A percentile compares a stretch with the other conserved stretches of the same genome.
These are phyloP conservation scores for Epiperipatus broadwayi DNA, from an alignment of 2,888 invertebrate species.

Conservation along the genomic window DNA sequence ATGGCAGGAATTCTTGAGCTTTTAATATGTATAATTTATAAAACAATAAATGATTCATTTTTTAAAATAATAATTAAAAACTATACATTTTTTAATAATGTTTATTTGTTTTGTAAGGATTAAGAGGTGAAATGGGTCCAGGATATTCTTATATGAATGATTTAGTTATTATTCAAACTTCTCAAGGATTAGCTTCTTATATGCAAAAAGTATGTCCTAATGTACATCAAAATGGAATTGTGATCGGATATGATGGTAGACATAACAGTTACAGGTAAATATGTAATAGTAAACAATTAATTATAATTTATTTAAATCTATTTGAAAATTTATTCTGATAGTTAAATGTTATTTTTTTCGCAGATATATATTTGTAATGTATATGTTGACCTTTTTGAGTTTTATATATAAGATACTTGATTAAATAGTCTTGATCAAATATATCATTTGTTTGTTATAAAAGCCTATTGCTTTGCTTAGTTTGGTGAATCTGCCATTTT, in stretches of 20 bases:
- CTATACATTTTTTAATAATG: not conserved
- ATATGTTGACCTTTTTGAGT: too few relatives aligned
- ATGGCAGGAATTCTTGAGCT: too few relatives aligned
- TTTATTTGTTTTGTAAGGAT: too few relatives aligned
- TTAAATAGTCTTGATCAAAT: too few relatives aligned
- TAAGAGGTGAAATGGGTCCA: conserved; percentile 76
- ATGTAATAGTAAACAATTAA: conserved; percentile 4
- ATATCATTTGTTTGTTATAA: too few relatives aligned
- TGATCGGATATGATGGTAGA: conserved; percentile 79
- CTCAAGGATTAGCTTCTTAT: conserved; percentile 66
- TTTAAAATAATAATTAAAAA: conserved; percentile 4
- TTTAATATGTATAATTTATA: too few relatives aligned
- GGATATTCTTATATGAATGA: conserved; percentile 91
- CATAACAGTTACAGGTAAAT: conserved; percentile 65
- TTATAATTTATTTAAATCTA: conserved; percentile 1
- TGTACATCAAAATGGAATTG: conserved; percentile 44
- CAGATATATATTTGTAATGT: too few relatives aligned
- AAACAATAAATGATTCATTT: too few relatives aligned
- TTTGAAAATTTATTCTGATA: conserved; percentile 16
- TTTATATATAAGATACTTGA: too few relatives aligned
- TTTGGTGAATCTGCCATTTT: too few relatives aligned
- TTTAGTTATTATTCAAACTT: conserved; percentile 72
- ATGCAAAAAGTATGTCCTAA: conserved; percentile 40
- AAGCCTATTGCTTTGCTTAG: too few relatives aligned
- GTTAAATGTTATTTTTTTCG: too few relatives aligned